Conservation (phyloP, 2,113 vertebrate genomes). For the Labeo catla region DNA sequence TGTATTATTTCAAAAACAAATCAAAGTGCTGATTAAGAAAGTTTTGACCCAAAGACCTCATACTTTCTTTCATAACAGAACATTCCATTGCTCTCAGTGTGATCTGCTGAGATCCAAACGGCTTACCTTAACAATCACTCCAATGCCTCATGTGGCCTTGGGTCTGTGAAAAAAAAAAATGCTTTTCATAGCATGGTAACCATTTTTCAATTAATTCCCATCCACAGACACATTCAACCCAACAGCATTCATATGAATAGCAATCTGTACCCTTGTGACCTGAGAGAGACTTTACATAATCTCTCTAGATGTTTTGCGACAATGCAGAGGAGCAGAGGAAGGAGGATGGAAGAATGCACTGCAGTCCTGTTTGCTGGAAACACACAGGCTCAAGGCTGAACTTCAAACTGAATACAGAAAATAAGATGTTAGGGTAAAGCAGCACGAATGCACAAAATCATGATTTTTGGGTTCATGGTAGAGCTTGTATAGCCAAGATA, state of each 20-base stretch:
- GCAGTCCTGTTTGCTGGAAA: conserved; percentile 61
- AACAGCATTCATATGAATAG: conserved; percentile 69
- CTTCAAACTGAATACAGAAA: conserved; percentile 58
- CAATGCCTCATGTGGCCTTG: conserved; percentile 66
- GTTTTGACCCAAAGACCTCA: background rate
- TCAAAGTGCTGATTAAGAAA: background rate
- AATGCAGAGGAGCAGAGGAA: conserved; percentile 60
- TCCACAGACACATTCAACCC: conserved; percentile 72
- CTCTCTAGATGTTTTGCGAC: conserved; percentile 65
- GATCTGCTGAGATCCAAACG: conserved; percentile 50
- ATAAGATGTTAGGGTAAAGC: conserved; percentile 56
- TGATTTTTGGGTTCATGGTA: conserved; percentile 46
- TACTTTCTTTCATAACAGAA: conserved; percentile 28
- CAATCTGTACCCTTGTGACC: conserved; percentile 73
- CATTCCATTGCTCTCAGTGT: conserved; percentile 43
- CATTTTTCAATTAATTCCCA: conserved; percentile 72
- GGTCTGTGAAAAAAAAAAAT: conserved; percentile 56
- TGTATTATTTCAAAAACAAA: conserved; percentile 13
- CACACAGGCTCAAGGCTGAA: conserved; percentile 71
- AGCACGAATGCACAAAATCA: conserved; percentile 33
- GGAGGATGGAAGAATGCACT: conserved; percentile 64
- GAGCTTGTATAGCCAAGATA: conserved; percentile 24
- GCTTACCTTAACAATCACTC: conserved; percentile 55
- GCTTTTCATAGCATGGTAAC: conserved; percentile 67
- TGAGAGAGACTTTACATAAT: conserved; percentile 66